Percentiles rank a stretch among this genome's conserved stretches.
Conservation (phyloP, 2,113 vertebrate genomes). For the Oreocharis arfaki region DNA sequence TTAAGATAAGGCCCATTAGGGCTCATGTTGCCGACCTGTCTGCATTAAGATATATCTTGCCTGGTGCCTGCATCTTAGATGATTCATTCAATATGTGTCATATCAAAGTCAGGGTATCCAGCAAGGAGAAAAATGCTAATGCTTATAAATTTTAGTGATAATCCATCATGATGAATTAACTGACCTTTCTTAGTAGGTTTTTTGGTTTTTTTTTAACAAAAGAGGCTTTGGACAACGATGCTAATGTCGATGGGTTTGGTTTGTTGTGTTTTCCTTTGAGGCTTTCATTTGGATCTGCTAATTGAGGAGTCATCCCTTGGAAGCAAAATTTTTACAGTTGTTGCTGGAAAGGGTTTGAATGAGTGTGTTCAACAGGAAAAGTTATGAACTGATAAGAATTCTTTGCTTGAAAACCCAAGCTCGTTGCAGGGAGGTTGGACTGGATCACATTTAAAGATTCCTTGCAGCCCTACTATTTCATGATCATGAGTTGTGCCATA, state of each 20-base stretch:
- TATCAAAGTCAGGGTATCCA: constrained; percentile 79
- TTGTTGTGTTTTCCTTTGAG: background rate
- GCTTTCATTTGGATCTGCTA: background rate
- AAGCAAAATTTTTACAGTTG: background rate
- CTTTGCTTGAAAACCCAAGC: background rate
- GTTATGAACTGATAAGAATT: background rate
- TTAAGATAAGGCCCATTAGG: constrained; percentile 90
- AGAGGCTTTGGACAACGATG: background rate
- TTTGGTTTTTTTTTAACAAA: background rate
- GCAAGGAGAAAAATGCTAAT: constrained; percentile 73
- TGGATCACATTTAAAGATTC: background rate
- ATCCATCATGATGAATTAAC: constrained; percentile 65
- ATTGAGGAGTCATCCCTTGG: background rate
- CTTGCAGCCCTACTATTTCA: background rate
- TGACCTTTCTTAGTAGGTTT: constrained; percentile 60
- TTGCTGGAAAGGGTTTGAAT: background rate
- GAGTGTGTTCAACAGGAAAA: background rate
- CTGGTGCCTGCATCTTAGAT: constrained; percentile 77
- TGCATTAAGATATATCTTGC: constrained; percentile 83
- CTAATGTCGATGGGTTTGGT: background rate
- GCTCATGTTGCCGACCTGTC: constrained; percentile 85
- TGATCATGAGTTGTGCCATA: background rate
- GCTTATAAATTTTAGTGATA: constrained; percentile 69
- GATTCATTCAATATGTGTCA: constrained; percentile 80
- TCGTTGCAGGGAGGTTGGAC: background rate